Evolutionary conservation across 2,888 invertebrate species (phyloP).

Genomic region (Drosophila demipolita): DNA sequence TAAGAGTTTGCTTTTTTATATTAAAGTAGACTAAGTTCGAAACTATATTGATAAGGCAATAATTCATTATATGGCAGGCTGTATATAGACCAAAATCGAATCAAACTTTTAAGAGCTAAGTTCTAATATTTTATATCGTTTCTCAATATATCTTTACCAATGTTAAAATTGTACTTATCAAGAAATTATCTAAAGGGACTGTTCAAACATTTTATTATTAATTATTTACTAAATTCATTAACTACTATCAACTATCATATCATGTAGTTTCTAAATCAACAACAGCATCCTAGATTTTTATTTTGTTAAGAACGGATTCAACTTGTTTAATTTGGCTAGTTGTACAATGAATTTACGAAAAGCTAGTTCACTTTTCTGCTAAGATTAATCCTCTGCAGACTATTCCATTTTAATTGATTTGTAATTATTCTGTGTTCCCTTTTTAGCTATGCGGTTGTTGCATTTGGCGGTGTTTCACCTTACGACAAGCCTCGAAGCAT

Average conservation of each 20-base stretch:
- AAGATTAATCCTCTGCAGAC: background rate
- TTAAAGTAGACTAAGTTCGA: background rate
- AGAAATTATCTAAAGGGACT: too few relatives aligned
- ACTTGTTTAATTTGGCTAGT: background rate
- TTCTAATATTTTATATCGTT: too few relatives aligned
- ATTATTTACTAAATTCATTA: too few relatives aligned
- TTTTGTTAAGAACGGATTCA: too few relatives aligned
- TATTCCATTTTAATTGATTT: background rate
- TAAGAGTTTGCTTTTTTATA: background rate
- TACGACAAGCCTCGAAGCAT: slow-evolving; percentile 90
- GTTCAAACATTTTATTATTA: too few relatives aligned
- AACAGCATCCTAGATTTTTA: too few relatives aligned
- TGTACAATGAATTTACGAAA: background rate
- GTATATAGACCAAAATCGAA: too few relatives aligned
- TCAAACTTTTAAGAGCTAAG: too few relatives aligned
- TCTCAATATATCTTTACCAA: too few relatives aligned
- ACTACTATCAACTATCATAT: too few relatives aligned
- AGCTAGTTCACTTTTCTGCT: background rate
- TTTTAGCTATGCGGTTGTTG: slow-evolving; percentile 91
- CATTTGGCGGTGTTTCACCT: slow-evolving; percentile 92
- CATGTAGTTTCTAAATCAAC: background rate
- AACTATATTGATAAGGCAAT: background rate
- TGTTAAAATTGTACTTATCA: too few relatives aligned
- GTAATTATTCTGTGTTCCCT: background rate
- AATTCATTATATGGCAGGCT: too few relatives aligned